A percentile compares a stretch with the other conserved stretches of the same genome.
These are phyloP conservation scores for Gymnorhina tibicen DNA, from an alignment of 2,113 vertebrate genomes.

Conservation along the genomic window DNA sequence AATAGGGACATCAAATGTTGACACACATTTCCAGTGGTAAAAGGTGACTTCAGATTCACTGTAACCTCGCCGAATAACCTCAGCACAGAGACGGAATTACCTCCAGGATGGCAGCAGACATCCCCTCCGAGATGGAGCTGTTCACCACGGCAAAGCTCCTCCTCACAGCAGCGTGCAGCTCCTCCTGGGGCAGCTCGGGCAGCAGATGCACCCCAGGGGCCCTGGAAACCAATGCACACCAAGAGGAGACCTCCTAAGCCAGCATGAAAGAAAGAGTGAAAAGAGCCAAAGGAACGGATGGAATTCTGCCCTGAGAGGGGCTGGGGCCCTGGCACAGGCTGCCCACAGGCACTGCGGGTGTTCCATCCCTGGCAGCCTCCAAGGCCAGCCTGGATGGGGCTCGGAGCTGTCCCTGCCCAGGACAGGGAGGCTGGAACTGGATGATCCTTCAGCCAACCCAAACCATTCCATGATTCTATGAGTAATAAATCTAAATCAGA, in stretches of 20 bases:
- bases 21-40: neutral
- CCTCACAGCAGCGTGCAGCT: constrained; percentile 84
- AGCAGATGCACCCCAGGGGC: constrained; percentile 81
- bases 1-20: neutral
- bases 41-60: neutral
- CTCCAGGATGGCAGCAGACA: constrained; percentile 95
- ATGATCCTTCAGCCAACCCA: neutral
- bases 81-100: constrained; percentile 51
- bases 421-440: neutral
- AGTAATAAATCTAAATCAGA: neutral
- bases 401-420: neutral
- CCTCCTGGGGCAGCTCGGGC: constrained; percentile 77
- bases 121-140: constrained; percentile 91
- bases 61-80: neutral
- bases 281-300: neutral
- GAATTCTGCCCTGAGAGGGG: rapidly evolving
- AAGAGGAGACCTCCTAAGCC: neutral
- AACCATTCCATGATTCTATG: rapidly evolving
- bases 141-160: constrained; percentile 86
- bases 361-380: rapidly evolving
- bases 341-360: rapidly evolving
- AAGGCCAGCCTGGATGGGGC: rapidly evolving
- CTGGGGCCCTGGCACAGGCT: neutral
- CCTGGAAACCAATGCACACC: constrained; percentile 56
- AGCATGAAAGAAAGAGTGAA: neutral